Percentiles rank a stretch among this genome's conserved stretches.
phyloP scores from a whole-genome alignment of 2,797 vertebrate species.

The Hipposideros larvatus region DNA sequence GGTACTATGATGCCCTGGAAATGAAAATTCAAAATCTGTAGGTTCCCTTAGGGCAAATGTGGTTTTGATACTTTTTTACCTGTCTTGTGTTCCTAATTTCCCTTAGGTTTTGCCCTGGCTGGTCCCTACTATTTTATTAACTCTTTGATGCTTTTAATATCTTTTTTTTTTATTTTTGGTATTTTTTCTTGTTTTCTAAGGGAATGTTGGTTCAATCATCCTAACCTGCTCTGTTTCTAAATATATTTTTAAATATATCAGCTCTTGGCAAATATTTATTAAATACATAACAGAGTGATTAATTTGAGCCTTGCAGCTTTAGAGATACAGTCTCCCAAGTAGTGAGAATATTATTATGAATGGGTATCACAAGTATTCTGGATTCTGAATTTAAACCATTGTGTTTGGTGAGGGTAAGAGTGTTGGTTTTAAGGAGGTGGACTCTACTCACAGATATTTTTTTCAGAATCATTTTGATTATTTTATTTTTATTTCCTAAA shows the following conservation, averaged over 20 bases:
- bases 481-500: constrained; percentile 62
- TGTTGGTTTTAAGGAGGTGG: background rate
- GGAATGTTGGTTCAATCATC: constrained; percentile 1
- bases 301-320: constrained; percentile 34
- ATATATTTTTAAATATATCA: constrained; percentile 44
- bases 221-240: background rate
- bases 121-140: background rate
- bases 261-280: constrained; percentile 16
- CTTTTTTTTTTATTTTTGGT: background rate
- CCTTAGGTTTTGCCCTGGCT: background rate
- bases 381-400: background rate
- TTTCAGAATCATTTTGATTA: constrained; percentile 43
- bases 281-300: constrained; percentile 37
- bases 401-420: background rate
- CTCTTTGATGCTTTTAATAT: constrained; percentile 5
- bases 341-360: background rate
- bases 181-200: constrained; percentile 40
- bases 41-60: background rate
- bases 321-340: background rate
- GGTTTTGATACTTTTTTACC: background rate
- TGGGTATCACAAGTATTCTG: background rate
- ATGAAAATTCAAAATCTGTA: background rate
- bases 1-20: background rate
- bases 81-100: background rate
- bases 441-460: background rate